phyloP scores from a whole-genome alignment of 1,140 invertebrate species.

The Neotoxoptera formosana region DNA sequence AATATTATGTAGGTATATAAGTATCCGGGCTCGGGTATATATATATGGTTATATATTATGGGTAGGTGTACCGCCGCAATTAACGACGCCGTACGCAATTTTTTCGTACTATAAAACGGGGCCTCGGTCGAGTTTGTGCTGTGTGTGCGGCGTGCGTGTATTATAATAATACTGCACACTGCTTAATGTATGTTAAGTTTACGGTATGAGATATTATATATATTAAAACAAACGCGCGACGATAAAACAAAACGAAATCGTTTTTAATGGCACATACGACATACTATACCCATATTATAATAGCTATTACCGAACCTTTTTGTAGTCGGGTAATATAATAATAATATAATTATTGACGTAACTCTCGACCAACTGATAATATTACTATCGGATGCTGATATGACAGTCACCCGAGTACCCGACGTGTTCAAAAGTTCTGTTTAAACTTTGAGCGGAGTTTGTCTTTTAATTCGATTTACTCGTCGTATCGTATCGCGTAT shows the following conservation, averaged over 20 bases:
- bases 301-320: too few relatives aligned
- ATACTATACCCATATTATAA: too few relatives aligned
- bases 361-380: not conserved
- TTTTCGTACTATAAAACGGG: conserved; percentile 36
- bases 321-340: not conserved
- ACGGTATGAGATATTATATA: not conserved
- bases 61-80: conserved; percentile 8
- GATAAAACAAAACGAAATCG: not conserved
- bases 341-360: not conserved
- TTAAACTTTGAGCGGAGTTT: not conserved
- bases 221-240: not conserved
- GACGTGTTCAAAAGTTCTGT: not conserved
- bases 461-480: not conserved
- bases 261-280: not conserved
- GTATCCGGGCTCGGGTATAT: not conserved
- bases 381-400: not conserved
- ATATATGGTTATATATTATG: not conserved
- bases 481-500: not conserved
- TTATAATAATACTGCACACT: not conserved
- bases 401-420: too few relatives aligned
- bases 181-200: not conserved
- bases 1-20: not conserved
- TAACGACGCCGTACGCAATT: conserved; percentile 23
- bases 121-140: not conserved
- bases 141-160: not conserved